Base-by-base conservation (phyloP, 2,113 vertebrate genomes). In the Onychostoma macrolepis region DNA sequence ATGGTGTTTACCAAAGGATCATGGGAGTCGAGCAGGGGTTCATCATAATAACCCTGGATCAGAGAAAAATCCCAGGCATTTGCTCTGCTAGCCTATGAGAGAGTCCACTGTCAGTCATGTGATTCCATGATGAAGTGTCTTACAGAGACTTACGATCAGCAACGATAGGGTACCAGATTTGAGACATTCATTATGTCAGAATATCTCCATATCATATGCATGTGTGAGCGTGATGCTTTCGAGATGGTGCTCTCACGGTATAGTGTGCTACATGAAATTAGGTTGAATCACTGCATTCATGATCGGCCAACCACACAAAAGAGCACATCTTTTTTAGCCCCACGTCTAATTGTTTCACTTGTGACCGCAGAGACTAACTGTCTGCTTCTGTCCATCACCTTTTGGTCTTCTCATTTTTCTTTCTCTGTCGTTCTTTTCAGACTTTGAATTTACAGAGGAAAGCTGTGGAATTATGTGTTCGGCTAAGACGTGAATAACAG, bases 11-110 rank as follows among this genome's bases (percentile, higher is more conserved):
- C 92, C 86, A 30, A 90, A 72, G 86, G 90, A 87, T 92, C 87
- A 81, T 48, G 77, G 88, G 88, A 91, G 92, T 91, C 91, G 89
- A 91, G 91, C 84, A 85, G 89, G 90, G 74, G 84, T 93, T 92
- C 89, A 93, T 93, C 89, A 87, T 90, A 92, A 93, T 92, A 92
- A 92, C 87, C 88, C 85, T 79, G 86, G 92, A 91, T 92, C 91
- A 92, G 83, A 85, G 85, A 80, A 89, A 86, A 67, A 56, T 86
- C 87, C 65, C 13, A 88, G 87, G 90, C 78, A 88, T 91, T 90
- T 90, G 85, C 84, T 87, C 71, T 83, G 84, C 30, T 89, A 88
- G 88, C 86, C 83, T 79, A 82, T 72, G 56, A 87, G 75, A 83
- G 36, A 74, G 61, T 43, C 74, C 13, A 15, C 9, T 43, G 17